These are phyloP conservation scores for Hippotragus niger DNA, from an alignment of 2,113 vertebrate genomes.

Conservation along the genomic window DNA sequence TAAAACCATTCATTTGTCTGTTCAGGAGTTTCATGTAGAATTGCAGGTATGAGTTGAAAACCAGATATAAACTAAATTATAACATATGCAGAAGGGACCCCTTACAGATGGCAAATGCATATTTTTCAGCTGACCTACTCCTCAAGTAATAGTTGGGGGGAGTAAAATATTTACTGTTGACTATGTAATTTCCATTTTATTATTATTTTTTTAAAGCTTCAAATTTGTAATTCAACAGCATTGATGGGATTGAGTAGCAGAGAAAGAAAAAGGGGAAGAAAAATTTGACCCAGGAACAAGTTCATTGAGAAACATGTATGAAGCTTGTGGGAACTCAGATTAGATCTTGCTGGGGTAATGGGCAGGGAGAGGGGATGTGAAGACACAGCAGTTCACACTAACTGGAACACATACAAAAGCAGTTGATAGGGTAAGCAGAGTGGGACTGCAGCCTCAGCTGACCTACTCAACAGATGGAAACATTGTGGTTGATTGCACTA, in stretches of 20 bases:
- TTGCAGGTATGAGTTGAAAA: background rate
- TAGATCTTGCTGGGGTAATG: background rate
- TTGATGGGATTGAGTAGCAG: background rate
- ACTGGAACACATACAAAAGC: background rate
- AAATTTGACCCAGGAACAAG: background rate
- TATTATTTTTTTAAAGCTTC: background rate
- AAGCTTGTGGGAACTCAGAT: background rate
- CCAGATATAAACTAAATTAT: background rate
- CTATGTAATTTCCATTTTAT: background rate
- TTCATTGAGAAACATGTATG: background rate
- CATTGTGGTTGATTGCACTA: background rate
- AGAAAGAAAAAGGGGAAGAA: background rate
- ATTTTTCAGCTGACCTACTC: background rate
- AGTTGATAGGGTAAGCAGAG: accelerated
- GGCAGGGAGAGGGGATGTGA: background rate
- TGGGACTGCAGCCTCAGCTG: background rate
- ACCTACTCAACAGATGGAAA: background rate
- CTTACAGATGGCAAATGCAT: background rate
- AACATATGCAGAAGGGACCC: background rate
- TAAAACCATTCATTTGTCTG: conserved; percentile 21
- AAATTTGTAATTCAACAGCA: background rate
- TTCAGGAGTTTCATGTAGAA: conserved; percentile 25
- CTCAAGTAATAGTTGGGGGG: background rate
- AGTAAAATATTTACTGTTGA: conserved; percentile 29
- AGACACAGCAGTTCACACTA: background rate